Evolutionary conservation across 2,113 vertebrate species (phyloP), one percentile per base, ranked within the genome.

Genomic region (Hydrolagus affinis): DNA sequence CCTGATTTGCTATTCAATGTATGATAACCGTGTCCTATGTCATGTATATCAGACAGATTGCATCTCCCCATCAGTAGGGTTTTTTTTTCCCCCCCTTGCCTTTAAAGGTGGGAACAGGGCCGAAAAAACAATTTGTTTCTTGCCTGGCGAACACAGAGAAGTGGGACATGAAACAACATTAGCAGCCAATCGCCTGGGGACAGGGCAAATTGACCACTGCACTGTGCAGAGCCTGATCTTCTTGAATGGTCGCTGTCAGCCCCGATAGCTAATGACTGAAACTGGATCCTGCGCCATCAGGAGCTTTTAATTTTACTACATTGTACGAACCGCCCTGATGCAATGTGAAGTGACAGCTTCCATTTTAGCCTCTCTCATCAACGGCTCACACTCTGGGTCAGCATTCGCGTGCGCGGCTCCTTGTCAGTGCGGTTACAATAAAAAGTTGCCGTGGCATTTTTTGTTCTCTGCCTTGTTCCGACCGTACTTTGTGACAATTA

Each of bases 251-350:
- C 85, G 88, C 90, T 87, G 86, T 90, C 89, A 89, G 89, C 93
- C 88, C 89, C 89, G 89, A 86, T 87, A 91, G 89, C 91, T 94
- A 92, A 92, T 92, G 91, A 92, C 92, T 92, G 91, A 93, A 93
- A 92, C 89, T 87, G 92, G 89, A 91, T 93, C 92, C 89, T 89
- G 89, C 86, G 90, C 93, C 91, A 93, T 89, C 76, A 89, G 93
- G 93, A 94, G 91, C 92, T 94, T 94, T 93, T 93, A 92, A 94
- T 95, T 95, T 94, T 92, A 90, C 92, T 92, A 90, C 90, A 90
- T 90, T 91, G 90, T 92, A 91, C 89, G 88, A 91, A 88, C 91
- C 87, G 86, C 89, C 88, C 87, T 93, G 92, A 94, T 91, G 88
- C 87, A 68, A 92, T 90, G 86, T 85, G 88, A 91, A 91, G 89